Base-by-base conservation (phyloP, 1,140 invertebrate genomes). In the Drusus annulatus region DNA sequence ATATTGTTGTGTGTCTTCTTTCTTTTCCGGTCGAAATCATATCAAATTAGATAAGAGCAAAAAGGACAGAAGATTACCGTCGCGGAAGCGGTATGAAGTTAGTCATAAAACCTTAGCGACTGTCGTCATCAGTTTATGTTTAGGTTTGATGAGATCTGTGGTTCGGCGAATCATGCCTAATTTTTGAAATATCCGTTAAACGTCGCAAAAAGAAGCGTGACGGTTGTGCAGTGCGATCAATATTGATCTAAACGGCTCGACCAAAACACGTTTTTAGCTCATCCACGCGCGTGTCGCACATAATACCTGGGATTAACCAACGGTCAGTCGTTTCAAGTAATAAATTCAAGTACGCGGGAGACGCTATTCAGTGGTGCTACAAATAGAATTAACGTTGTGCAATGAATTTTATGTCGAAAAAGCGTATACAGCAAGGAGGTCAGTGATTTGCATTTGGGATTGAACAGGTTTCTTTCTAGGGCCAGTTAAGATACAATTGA, bases 381-480 rank as follows among this genome's bases (percentile, higher is more conserved):
- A 86, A 84, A 89, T 88, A 89, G 89, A 89, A 87, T 89, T 86
- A 86, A 86, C 83, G 87, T 89, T 89, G 88, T 89, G 88, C 87
- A 88, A 88, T 88, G 87, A 84, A 86, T 81, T 73, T 81, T 79
- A 79, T 84, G 80, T 84, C 81, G 82, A 84, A 84, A 84, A 84
- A 56, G 25, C 56, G 77, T 79, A 84, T 81, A 84, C 78, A 78
- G 79, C 85, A 84, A 83, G 63, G 69, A 79, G 78, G 78, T 79
- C 78, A 85, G 83, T 86, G 81, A 85, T 86, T 85, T 86, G 81
- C 76, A 84, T 84, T 85, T 86, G 82, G 73, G 83, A 83, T 82
- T 84, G 81, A 76, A 84, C 84, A 78, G 78, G 76, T 84, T 84
- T 80, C 45, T 28, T 63, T 23, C 13, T n/a, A 8, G 45, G 31